phyloP scores from a whole-genome alignment of 2,113 vertebrate genomes.

The Neofelis nebulosa region DNA sequence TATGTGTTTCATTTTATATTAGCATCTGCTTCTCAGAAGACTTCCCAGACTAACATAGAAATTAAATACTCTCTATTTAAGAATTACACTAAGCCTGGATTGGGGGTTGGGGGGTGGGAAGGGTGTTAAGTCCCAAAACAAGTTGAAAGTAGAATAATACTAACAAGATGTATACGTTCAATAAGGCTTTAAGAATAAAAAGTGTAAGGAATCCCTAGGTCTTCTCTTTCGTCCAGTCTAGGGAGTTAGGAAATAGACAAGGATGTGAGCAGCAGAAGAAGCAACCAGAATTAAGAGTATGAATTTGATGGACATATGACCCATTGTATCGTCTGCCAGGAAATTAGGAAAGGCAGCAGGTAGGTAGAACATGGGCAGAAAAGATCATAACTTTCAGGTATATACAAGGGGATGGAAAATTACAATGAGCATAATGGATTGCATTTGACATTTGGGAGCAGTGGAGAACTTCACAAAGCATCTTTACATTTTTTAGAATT shows the following conservation, averaged over 20 bases:
- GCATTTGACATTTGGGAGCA: neutral
- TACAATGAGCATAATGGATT: neutral
- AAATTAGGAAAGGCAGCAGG: conserved; percentile 13
- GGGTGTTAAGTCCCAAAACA: neutral
- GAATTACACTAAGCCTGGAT: neutral
- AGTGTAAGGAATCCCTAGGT: neutral
- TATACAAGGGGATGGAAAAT: neutral
- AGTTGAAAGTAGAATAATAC: neutral
- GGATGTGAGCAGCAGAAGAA: neutral
- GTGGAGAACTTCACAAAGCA: neutral
- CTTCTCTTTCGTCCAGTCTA: neutral
- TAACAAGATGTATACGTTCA: neutral
- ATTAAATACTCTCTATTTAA: neutral
- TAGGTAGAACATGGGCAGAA: neutral
- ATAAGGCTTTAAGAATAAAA: neutral
- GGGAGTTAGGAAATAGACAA: neutral
- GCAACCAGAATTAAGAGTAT: neutral
- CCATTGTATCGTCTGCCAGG: neutral
- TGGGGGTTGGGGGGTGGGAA: too few species aligned
- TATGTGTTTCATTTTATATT: neutral
- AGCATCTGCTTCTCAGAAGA: neutral
- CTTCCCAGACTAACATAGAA: neutral
- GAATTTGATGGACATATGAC: neutral
- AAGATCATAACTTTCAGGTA: neutral
- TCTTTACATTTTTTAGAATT: neutral